A percentile compares a stretch with the other conserved stretches of the same genome.
Conservation (phyloP, 2,113 vertebrate genomes). For the Myocastor coypus region DNA sequence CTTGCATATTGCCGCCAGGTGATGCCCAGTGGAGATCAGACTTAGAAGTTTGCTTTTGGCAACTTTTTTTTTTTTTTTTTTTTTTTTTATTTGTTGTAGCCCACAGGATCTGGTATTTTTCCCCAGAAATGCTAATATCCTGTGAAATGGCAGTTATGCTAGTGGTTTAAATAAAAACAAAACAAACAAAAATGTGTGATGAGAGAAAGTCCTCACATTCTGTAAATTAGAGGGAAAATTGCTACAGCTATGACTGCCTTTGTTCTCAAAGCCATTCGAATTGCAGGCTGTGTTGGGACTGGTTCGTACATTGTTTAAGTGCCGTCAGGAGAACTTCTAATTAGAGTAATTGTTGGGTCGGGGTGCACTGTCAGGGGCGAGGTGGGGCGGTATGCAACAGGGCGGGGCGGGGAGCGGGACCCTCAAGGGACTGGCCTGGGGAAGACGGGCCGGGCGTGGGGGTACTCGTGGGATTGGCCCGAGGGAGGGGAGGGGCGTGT, state of each 20-base stretch:
- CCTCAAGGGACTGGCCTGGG: slow-evolving; percentile 59
- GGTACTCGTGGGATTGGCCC: slow-evolving; percentile 45
- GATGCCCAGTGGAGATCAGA: not conserved
- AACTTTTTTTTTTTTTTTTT: not conserved
- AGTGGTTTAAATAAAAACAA: slow-evolving; percentile 1
- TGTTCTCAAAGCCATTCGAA: slow-evolving; percentile 69
- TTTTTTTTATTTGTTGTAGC: not conserved
- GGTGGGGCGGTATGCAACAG: slow-evolving; percentile 36
- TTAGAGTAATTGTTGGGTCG: slow-evolving; percentile 75
- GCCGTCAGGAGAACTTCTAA: slow-evolving; percentile 73
- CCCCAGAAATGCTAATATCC: slow-evolving; percentile 18
- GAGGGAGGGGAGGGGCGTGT: slow-evolving; percentile 73
- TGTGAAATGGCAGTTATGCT: not conserved
- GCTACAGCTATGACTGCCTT: slow-evolving; percentile 63
- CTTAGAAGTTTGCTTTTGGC: not conserved
- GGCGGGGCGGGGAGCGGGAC: slow-evolving; percentile 73
- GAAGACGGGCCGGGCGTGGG: slow-evolving; percentile 61
- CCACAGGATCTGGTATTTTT: slow-evolving; percentile 10
- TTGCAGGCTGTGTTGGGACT: slow-evolving; percentile 74
- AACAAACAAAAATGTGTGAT: not conserved
- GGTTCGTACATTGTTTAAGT: slow-evolving; percentile 74
- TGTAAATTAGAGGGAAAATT: slow-evolving; percentile 72
- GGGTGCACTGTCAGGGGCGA: slow-evolving; percentile 59
- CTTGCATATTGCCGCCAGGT: not conserved
- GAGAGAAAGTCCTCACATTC: slow-evolving; percentile 66